Evolutionary conservation across 2,888 invertebrate genomes (phyloP), one percentile per base, ranked within the genome.

Genomic region (Drosophila vallismaia): DNA sequence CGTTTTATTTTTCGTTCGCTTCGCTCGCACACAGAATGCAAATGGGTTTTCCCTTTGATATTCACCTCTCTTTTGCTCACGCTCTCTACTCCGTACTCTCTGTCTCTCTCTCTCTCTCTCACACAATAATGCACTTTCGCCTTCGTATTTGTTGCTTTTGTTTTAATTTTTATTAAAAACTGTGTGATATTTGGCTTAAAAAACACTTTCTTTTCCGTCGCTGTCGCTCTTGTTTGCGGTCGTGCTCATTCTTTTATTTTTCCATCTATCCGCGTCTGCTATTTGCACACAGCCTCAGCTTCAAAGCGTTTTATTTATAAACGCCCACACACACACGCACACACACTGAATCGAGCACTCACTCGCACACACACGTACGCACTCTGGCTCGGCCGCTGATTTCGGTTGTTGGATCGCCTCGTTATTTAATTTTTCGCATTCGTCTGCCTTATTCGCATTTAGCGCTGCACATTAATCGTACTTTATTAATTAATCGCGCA

Each of bases 281-380:
- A 78, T 80, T 82, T 75, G 80, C 80, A 82, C 82, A 70, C 79
- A 76, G 79, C 77, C 82, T 82, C 82, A 75, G 79, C 77, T 80
- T 82, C 82, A 75, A 72, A 74, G 79, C 82, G 84, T 81, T 82
- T 82, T 82, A 84, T 82, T 82, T 84, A 81, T 82, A 82, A 82
- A 76, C 71, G 69, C 78, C 66, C 62, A 68, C 67, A 75, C 66
- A 52, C 71, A 54, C 70, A 75, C 66, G 54, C 71, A 54, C 70
- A 60, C 55, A 62, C 60, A 62, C 55, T 10, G 54, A 33, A 57
- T 19, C 19, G 19, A 19, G 19, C 59, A 59, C 49, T 10, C 50
- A 51, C 66, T 31, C 36, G 14, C 36, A 33, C 51, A 38, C 57
- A 19, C 24, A 50, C 31, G 38, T 55, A 60, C 49, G 45, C 68